Percentiles rank a stretch among this genome's conserved stretches.
These are phyloP conservation scores for Melipona quadrifasciata DNA, from an alignment of 1,140 invertebrate species.

Conservation along the genomic window DNA sequence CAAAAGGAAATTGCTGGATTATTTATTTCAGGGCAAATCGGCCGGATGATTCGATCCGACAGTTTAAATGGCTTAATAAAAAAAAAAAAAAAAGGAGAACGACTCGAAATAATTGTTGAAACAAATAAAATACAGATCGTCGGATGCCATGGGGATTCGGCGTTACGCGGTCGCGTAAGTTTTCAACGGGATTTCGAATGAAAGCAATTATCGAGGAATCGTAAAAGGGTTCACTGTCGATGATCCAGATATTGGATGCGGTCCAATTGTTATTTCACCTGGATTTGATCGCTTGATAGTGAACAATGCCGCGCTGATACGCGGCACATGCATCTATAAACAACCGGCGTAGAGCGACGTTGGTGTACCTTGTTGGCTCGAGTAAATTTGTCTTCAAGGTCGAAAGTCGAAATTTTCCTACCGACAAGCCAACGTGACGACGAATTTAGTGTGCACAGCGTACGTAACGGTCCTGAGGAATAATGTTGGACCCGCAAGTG, in stretches of 20 bases:
- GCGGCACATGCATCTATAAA: neutral
- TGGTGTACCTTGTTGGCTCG: neutral
- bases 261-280: neutral
- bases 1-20: neutral
- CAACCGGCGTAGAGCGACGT: neutral
- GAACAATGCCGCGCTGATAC: neutral
- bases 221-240: neutral
- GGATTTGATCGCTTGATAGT: neutral
- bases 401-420: neutral
- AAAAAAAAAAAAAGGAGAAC: too few relatives aligned
- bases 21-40: neutral
- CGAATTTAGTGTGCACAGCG: neutral
- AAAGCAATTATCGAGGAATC: neutral
- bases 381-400: slow-evolving; percentile 2
- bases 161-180: neutral
- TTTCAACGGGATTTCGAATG: neutral
- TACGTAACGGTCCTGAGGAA: too few relatives aligned
- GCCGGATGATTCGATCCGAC: neutral
- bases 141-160: neutral
- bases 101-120: too few relatives aligned
- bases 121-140: neutral
- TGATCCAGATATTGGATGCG: neutral
- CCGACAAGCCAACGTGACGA: neutral
- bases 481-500: too few relatives aligned
- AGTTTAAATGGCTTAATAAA: neutral